Conservation (phyloP, 2,888 invertebrate genomes). For the Apotomis capreana region DNA sequence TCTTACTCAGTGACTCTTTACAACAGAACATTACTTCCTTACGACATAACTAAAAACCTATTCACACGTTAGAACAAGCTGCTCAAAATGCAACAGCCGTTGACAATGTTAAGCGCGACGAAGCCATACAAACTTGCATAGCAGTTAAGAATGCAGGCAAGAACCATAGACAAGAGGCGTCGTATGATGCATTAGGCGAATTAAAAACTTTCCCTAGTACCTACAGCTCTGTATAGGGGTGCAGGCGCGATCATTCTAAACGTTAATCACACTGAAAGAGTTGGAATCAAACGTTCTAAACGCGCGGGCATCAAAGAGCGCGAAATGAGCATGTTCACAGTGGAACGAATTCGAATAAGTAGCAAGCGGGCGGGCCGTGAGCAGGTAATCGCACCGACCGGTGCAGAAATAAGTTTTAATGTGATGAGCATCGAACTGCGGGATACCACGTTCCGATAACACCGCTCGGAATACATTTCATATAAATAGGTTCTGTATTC, state of each 20-base stretch:
- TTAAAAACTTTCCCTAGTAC: constrained; percentile 75
- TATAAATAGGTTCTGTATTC: constrained; percentile 21
- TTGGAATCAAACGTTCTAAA: constrained; percentile 77
- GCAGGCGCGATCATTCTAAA: constrained; percentile 56
- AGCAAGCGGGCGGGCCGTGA: constrained; percentile 58
- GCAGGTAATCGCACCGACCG: constrained; percentile 69
- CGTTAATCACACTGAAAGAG: constrained; percentile 65
- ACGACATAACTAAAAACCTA: constrained; percentile 55
- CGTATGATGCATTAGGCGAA: constrained; percentile 79
- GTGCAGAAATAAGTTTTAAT: constrained; percentile 70
- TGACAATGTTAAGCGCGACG: constrained; percentile 58
- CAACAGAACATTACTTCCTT: background rate
- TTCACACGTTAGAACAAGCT: constrained; percentile 72
- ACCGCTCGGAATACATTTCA: constrained; percentile 28
- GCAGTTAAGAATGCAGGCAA: constrained; percentile 70
- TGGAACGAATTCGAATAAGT: constrained; percentile 67
- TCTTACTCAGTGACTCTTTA: constrained; percentile 3
- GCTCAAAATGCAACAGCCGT: constrained; percentile 72
- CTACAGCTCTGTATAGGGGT: constrained; percentile 55
- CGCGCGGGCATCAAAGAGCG: constrained; percentile 70
- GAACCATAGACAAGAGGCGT: constrained; percentile 43
- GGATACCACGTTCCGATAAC: constrained; percentile 39
- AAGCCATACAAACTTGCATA: constrained; percentile 71
- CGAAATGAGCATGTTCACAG: constrained; percentile 76
- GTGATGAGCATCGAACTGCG: constrained; percentile 55